Evolutionary conservation across 1,140 invertebrate genomes (phyloP), one percentile per base, ranked within the genome.

Genomic region (Hyphantria cunea): DNA sequence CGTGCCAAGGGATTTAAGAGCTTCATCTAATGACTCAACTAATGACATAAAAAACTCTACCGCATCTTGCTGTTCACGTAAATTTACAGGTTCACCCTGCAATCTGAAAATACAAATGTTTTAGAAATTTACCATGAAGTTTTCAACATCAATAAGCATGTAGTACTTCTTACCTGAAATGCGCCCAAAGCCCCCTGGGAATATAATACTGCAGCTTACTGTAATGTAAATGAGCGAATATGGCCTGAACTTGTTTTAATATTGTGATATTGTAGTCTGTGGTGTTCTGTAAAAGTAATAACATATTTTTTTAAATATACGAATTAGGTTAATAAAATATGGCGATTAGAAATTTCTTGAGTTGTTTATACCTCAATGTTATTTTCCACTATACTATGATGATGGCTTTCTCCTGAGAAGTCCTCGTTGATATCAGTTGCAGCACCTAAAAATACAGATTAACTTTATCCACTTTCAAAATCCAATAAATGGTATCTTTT

Each of bases 21-120:
- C 97, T 91, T 99, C 98, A 83, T 99, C 98, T 64, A 99, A 92
- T 81, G 96, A 98, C 90, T 99, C 98, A 14, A 99, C 97, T 12
- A 99, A 92, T 71, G 97, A 98, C 95, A 99, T 99, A 83, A 99
- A 99, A 92, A 99, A 99, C 92, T 99, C 99, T 37, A 99, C 96
- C 7, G 99, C 98, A 92, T 99, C 98, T 89, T 99, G 98, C 88
- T 99, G 99, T 82, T 99, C 98, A 48, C 98, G 93, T 55, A 99
- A 92, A 92, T 99, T 99, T 7, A 99, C 98, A 52, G 98, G 97
- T 91, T 99, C 98, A 45, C 98, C 98, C 94, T 94, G 93, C 70
- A 94, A 80, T 74, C 93, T 93, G 64, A 39, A 70, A 77, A 62
- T 17, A 32, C n/a, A 14, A 14, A 13, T 6, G 7, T 39, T 2